Evolutionary conservation across 1,140 invertebrate genomes (phyloP).

Genomic region (Amyelois transitella): DNA sequence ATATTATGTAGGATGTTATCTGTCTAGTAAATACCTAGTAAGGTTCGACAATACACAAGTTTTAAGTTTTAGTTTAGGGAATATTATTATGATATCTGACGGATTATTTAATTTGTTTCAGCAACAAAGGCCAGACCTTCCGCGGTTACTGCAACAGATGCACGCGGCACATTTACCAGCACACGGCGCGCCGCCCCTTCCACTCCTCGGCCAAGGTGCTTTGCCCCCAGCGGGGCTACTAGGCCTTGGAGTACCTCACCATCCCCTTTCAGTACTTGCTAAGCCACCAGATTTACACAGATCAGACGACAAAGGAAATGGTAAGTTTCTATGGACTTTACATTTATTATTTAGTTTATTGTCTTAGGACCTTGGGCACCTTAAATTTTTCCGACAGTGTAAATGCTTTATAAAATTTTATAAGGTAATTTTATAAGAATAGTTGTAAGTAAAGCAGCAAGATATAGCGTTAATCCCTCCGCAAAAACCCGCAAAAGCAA

Average conservation of each 20-base stretch:
- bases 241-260: constrained; percentile 75
- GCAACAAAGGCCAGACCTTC: constrained; percentile 86
- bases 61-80: too few species aligned
- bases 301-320: constrained; percentile 75
- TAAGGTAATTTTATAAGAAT: not conserved
- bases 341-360: not conserved
- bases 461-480: not conserved
- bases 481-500: constrained; percentile 8
- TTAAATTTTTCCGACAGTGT: too few species aligned
- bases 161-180: constrained; percentile 91
- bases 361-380: too few species aligned
- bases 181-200: constrained; percentile 82
- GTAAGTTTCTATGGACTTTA: constrained; percentile 63
- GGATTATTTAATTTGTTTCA: constrained; percentile 51
- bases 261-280: constrained; percentile 77
- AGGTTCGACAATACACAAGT: too few species aligned
- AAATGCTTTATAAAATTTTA: too few species aligned
- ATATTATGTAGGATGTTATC: too few species aligned
- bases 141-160: constrained; percentile 90
- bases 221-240: constrained; percentile 77
- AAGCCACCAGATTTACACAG: constrained; percentile 84
- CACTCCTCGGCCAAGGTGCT: constrained; percentile 81
- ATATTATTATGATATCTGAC: not conserved
- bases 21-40: too few species aligned
- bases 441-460: not conserved